A percentile compares a stretch with the other conserved stretches of the same genome.
Conservation (phyloP, 2,113 vertebrate species). For the Megaceryle maxima region DNA sequence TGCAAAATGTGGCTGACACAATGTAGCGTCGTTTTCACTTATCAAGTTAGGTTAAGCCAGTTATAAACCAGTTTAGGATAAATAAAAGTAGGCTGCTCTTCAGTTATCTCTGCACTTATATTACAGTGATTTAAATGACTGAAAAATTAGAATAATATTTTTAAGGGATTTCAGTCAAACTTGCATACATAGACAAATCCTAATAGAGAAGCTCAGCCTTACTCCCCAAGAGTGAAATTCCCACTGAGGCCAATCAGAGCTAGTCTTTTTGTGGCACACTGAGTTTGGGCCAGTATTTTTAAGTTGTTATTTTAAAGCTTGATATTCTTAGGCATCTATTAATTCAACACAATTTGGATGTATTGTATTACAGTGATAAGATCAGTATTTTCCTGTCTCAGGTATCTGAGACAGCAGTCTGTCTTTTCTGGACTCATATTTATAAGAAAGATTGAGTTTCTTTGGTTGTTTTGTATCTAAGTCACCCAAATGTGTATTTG, state of each 20-base stretch:
- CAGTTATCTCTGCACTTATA: background rate
- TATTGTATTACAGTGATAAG: constrained; percentile 10
- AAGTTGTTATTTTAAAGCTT: background rate
- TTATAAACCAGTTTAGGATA: background rate
- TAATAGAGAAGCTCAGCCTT: background rate
- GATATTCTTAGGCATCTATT: constrained; percentile 39
- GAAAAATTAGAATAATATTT: background rate
- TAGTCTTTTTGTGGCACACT: background rate
- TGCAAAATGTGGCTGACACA: background rate
- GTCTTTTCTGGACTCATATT: constrained; percentile 38
- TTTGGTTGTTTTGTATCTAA: constrained; percentile 73
- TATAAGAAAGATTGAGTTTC: constrained; percentile 69
- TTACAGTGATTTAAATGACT: background rate
- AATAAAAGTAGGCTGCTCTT: background rate
- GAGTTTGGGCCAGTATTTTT: constrained; percentile 1
- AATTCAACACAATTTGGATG: constrained; percentile 36
- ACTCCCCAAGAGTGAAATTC: background rate
- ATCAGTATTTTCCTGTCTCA: background rate
- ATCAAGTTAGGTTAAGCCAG: background rate
- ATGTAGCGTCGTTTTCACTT: background rate
- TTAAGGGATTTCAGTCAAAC: background rate
- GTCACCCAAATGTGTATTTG: constrained; percentile 51
- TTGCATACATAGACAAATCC: background rate
- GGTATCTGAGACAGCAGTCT: constrained; percentile 32
- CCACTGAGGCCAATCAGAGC: background rate